Evolutionary conservation across 2,888 invertebrate genomes (phyloP), one percentile per base, ranked within the genome.

Genomic region (Rosalia funebris): DNA sequence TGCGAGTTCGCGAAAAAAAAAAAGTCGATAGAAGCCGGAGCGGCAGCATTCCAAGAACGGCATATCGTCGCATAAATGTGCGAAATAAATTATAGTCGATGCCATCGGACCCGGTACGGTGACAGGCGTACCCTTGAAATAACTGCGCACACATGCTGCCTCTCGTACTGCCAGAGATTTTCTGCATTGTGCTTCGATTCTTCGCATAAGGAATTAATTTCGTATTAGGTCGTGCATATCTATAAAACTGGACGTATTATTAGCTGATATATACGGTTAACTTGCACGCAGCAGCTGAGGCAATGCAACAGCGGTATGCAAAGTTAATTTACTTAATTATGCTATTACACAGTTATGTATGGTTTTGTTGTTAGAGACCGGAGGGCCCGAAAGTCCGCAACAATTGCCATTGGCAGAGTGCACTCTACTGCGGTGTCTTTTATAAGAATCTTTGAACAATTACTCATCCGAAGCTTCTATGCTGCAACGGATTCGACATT

Each of bases 331-430:
- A 15, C 9, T 16, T 46, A 47, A 34, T 47, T 34, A 11, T 47
- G 47, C 34, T 17, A 34, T 32, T 47, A 34, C 32, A 47, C 47
- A 47, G 47, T 47, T 47, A 47, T 34, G 25, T n/a, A 17, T n/a
- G 17, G 47, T 36, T 34, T 16, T 34, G 25, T 25, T 25, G 25
- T 25, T 25, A 7, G 25, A 3, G 4, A 7, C 25, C 25, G 7
- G 25, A n/a, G n/a, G n/a, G n/a, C n/a, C n/a, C n/a, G n/a, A n/a
- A n/a, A n/a, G n/a, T n/a, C n/a, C n/a, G n/a, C n/a, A n/a, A n/a
- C n/a, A n/a, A n/a, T n/a, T n/a, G n/a, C n/a, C n/a, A n/a, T n/a
- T n/a, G n/a, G n/a, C n/a, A n/a, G n/a, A n/a, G n/a, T n/a, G n/a
- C n/a, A n/a, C n/a, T n/a, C n/a, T n/a, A n/a, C n/a, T n/a, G n/a